Evolutionary conservation across 1,140 invertebrate genomes (phyloP), one percentile per base, ranked within the genome.

Genomic region (Drosophila busckii): DNA sequence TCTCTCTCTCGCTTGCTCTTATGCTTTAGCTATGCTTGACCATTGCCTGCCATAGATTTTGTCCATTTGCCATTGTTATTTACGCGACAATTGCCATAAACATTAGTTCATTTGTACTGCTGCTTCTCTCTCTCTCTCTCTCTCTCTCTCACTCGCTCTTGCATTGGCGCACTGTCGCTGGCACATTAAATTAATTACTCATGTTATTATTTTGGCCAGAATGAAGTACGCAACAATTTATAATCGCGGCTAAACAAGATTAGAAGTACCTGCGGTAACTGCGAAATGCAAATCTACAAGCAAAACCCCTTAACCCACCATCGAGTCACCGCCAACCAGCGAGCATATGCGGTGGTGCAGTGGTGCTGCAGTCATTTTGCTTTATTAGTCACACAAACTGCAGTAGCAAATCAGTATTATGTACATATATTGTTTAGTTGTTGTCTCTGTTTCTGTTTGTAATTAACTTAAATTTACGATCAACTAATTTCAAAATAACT

Each of bases 211-310:
- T 84, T 71, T 78, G 61, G 71, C 69, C 73, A 45, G 70, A 84
- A 84, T 84, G 73, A 84, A 84, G 80, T 84, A 84, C 80, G 80
- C 80, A 84, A 84, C 80, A 84, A 84, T 84, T 84, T 84, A 84
- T 84, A 84, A 84, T 84, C 69, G 71, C 71, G 64, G 48, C 63
- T 64, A 78, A 70, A 84, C 63, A 70, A 84, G 78, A 78, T 84
- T 84, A 84, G 80, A 84, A 80, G 80, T 78, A 84, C 78, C 80
- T 84, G 71, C 68, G 71, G 70, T 64, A 45, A 38, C 25, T 50
- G n/a, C n/a, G n/a, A n/a, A 37, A 46, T 54, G 28, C 20, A 42
- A 45, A 59, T 34, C 42, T 38, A 44, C 9, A 13, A 13, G 28
- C 10, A 3, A 20, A 42, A 15, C 22, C 15, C 17, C 48, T 53